Percentiles rank a stretch among this genome's conserved stretches.
Evolutionary conservation across 2,113 vertebrate species (phyloP).

Genomic region (Hippocampus mohnikei): DNA sequence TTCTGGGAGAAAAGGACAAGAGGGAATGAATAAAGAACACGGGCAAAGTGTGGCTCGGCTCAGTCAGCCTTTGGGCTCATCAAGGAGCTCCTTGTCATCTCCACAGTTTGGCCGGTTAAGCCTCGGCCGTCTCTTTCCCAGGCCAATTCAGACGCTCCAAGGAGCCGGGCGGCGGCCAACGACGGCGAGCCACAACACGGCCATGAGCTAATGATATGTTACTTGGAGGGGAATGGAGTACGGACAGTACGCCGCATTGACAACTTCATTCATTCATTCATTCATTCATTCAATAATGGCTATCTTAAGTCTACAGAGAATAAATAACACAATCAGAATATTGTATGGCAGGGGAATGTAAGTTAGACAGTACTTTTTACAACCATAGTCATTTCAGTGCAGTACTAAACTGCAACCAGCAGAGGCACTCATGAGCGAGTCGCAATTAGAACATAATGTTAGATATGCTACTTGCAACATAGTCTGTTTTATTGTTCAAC

Average conservation of each 20-base stretch:
- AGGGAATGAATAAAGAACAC: conserved; percentile 84
- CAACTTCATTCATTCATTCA: too few relatives aligned
- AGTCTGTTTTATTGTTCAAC: background rate
- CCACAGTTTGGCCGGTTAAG: conserved; percentile 78
- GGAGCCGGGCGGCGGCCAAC: conserved; percentile 76
- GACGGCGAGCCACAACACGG: conserved; percentile 73
- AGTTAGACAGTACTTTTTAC: too few relatives aligned
- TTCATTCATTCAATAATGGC: too few relatives aligned
- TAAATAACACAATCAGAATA: background rate
- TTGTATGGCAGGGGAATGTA: too few relatives aligned
- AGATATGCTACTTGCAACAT: background rate
- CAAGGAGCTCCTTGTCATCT: conserved; percentile 87
- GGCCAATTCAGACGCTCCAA: conserved; percentile 79
- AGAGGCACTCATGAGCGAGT: background rate
- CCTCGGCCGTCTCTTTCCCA: conserved; percentile 64
- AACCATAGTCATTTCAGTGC: background rate
- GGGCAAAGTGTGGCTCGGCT: conserved; percentile 78
- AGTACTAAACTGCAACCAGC: background rate
- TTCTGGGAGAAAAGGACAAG: conserved; percentile 85
- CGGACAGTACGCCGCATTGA: too few relatives aligned
- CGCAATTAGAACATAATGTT: background rate
- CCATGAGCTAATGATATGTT: conserved; percentile 82
- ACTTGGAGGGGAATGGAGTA: conserved; percentile 36
- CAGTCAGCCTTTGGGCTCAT: conserved; percentile 83
- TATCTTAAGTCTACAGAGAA: background rate